A percentile compares a stretch with the other conserved stretches of the same genome.
These are phyloP conservation scores for Kuschelorhynchus macadamiae DNA, from an alignment of 2,888 invertebrate genomes.

Conservation along the genomic window DNA sequence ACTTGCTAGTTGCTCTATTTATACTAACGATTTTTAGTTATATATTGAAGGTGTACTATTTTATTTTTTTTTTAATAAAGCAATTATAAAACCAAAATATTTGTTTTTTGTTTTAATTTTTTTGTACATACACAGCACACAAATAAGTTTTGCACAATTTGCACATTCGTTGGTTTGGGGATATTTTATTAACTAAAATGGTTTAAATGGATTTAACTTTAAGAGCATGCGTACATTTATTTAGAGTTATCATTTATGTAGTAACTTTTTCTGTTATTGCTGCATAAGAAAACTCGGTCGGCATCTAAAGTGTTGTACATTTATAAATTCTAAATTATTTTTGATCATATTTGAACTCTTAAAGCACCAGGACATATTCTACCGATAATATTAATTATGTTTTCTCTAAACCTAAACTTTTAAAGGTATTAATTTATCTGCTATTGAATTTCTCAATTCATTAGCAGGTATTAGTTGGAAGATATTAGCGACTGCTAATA, in stretches of 20 bases:
- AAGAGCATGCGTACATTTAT: constrained; percentile 1
- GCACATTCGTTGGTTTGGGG: constrained; percentile 52
- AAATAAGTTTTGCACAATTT: constrained; percentile 27
- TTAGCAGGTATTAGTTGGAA: too few species aligned
- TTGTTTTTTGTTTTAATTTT: constrained; percentile 23
- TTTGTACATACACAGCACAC: constrained; percentile 40
- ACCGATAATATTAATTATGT: too few species aligned
- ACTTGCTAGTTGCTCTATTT: background rate
- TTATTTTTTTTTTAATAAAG: constrained; percentile 58
- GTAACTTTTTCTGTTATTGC: too few species aligned
- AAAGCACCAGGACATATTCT: too few species aligned
- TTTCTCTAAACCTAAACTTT: too few species aligned
- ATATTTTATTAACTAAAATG: constrained; percentile 11
- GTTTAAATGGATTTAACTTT: constrained; percentile 3
- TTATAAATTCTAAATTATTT: too few species aligned
- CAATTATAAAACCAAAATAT: constrained; percentile 14
- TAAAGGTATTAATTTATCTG: too few species aligned
- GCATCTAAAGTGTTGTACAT: too few species aligned
- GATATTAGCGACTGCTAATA: too few species aligned
- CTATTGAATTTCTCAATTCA: too few species aligned
- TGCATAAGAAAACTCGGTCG: too few species aligned
- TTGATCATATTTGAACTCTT: too few species aligned
- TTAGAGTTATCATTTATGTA: background rate
- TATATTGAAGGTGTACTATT: constrained; percentile 62
- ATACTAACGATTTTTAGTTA: constrained; percentile 14